Base-by-base conservation (phyloP, 2,888 invertebrate genomes). In the Dendrolimus houi region DNA sequence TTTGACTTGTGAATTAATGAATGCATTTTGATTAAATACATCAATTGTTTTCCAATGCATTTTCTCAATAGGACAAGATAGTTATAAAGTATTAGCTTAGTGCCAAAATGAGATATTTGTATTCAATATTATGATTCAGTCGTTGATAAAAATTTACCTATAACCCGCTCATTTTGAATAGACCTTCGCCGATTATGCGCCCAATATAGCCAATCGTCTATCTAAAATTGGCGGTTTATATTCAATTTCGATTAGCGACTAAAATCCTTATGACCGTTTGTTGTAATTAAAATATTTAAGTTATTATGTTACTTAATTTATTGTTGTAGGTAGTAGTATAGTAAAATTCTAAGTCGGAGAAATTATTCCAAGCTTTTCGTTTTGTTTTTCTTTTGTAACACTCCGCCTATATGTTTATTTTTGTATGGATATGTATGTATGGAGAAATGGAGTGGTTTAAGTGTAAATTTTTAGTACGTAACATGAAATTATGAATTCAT, bases 281-380 rank as follows among this genome's bases (percentile, higher is more conserved):
- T 29, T 29, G 29, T 29, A 29, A 47, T 7, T 47, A 47, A 47
- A 47, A 10, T 47, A 10, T 47, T 47, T 47, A 47, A 47, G 9
- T 47, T 47, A 17, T 74, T 77, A 77, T 78, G 81, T 87, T 86
- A 85, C 83, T 85, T 89, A 85, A 87, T 85, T 87, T 88, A 88
- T 87, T 64, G 68, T 75, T 83, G 72, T 67, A 66, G 67, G 63
- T 47, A 47, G 9, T 47, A 47, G 12, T 47, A 47, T 29, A 29
- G 29, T 29, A 64, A 13, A 58, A 41, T 52, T 54, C 55, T 62
- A 66, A 59, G 70, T 70, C 70, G 74, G 69, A 74, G 72, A 66
- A 70, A 64, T 64, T 64, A 77, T 79, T 83, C 77, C 79, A 77
- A 64, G 61, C 64, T 69, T 63, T 70, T 71, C 73, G 67, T 62